Conservation (phyloP, 2,797 vertebrate genomes). For the Siniperca scherzeri region DNA sequence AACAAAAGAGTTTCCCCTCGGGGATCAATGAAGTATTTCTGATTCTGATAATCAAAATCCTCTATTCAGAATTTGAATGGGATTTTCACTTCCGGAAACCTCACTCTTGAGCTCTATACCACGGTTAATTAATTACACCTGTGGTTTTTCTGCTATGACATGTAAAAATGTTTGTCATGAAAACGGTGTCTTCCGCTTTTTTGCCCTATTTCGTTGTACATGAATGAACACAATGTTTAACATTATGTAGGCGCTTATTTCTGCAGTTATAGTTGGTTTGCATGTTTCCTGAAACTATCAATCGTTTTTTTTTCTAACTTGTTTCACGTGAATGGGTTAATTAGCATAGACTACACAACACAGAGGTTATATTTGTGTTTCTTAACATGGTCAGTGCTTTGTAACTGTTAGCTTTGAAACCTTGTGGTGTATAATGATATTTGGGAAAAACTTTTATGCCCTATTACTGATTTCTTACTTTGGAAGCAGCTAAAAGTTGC, state of each 20-base stretch:
- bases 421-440: not conserved
- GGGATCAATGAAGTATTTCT: no score
- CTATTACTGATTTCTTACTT: not conserved
- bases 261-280: not conserved
- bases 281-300: not conserved
- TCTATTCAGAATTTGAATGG: no score
- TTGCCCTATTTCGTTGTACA: not conserved
- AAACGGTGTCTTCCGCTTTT: not conserved
- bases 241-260: not conserved
- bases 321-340: not conserved
- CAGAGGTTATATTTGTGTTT: not conserved
- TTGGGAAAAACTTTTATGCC: not conserved
- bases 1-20: no score
- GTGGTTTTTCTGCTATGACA: not conserved
- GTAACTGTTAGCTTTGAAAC: not conserved
- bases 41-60: no score
- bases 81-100: no score
- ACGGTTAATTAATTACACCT: not conserved
- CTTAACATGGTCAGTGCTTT: not conserved
- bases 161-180: not conserved
- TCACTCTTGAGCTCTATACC: no score
- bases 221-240: not conserved
- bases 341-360: not conserved
- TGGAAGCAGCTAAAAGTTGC: not conserved
- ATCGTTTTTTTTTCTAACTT: no score